Base-by-base conservation (phyloP, 1,140 invertebrate species). In the Venturia canescens region DNA sequence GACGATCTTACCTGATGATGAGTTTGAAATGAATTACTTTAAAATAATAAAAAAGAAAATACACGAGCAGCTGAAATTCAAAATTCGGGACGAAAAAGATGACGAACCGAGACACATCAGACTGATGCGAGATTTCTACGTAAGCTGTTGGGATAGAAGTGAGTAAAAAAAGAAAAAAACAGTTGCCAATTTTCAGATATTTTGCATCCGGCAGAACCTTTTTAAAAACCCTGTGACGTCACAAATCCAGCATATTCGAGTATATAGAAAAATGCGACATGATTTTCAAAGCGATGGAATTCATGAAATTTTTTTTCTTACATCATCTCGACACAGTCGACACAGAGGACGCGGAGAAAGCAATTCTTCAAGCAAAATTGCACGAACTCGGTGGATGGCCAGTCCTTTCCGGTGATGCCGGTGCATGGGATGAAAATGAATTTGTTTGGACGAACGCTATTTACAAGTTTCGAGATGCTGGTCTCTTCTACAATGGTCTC, bases 401-500 rank as follows among this genome's bases (percentile, higher is more conserved):
- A 0, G 95, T 98, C 7, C 91, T 98, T 0, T 94, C 96, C 83
- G 96, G 95, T 0, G 93, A 95, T 5, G n/a, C n/a, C n/a, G n/a
- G n/a, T 5, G 84, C 84, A 0, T 98, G 97, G 97, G 93, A 95
- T 79, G 92, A 93, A 0, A 94, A 93, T 26, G 88, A 92, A 1
- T 98, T 96, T 90, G 93, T 95, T 69, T 98, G 97, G 97, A 95
- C 94, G 84, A 93, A 97, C 80, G 95, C 95, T 11, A 95, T 98
- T 3, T 97, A 96, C 91, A 95, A 94, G 76, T 98, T 97, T 91
- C 93, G 96, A 23, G 91, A 92, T 67, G 90, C 93, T 5, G 98
- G 98, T 7, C 98, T 97, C 88, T 97, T 96, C 7, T 95, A 97
- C 48, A 97, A 98, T 89, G 98, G 98, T 87, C 95, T 98, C 86